Percentiles rank a stretch among this genome's conserved stretches.
Evolutionary conservation across 2,797 vertebrate genomes (phyloP).

Genomic region (Gallirallus australis): DNA sequence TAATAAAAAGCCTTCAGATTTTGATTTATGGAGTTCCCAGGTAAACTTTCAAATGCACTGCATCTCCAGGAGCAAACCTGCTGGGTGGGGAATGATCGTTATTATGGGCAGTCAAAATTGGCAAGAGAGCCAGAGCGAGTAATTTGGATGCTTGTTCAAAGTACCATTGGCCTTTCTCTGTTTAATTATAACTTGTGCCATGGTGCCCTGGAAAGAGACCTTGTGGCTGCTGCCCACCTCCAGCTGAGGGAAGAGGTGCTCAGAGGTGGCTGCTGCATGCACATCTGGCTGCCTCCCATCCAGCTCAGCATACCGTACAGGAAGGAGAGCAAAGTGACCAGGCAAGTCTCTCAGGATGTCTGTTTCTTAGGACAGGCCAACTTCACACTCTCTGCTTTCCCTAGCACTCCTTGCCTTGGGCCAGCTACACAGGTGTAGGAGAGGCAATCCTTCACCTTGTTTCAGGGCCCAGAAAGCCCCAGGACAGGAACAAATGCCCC

Average conservation of each 20-base stretch:
- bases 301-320: fast-evolving
- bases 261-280: fast-evolving
- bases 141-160: neutral
- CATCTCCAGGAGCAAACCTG: slow-evolving; percentile 15
- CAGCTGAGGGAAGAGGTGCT: fast-evolving
- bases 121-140: neutral
- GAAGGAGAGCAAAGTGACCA: neutral
- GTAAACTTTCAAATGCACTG: neutral
- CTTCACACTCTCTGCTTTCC: neutral
- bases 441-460: neutral
- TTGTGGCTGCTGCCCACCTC: neutral
- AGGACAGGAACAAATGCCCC: fast-evolving
- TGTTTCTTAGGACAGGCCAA: neutral
- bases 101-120: fast-evolving
- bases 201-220: fast-evolving
- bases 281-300: neutral
- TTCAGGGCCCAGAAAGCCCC: neutral
- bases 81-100: neutral
- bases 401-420: neutral
- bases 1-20: slow-evolving; percentile 24
- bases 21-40: slow-evolving; percentile 5
- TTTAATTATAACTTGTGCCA: neutral
- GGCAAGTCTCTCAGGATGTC: neutral
- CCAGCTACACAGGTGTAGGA: neutral
- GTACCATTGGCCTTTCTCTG: too few relatives aligned